Base-by-base conservation (phyloP, 2,797 vertebrate species). In the Sphenodon punctatus region DNA sequence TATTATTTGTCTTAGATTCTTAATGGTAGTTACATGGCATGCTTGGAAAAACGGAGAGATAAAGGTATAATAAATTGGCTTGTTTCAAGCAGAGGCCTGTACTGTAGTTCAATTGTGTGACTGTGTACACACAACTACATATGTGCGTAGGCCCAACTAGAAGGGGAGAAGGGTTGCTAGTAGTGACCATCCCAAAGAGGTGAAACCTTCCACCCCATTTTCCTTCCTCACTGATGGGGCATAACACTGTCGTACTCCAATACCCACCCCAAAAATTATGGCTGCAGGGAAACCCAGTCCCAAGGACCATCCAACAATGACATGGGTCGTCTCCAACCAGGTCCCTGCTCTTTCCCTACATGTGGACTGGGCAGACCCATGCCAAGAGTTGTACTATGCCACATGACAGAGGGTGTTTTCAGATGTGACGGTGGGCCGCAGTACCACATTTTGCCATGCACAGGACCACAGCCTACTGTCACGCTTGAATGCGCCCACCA, bases 1-100 rank as follows among this genome's bases (percentile, higher is more conserved):
- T n/a, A n/a, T n/a, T n/a, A n/a, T n/a, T n/a, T n/a, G n/a, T n/a
- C n/a, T n/a, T n/a, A n/a, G n/a, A n/a, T n/a, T n/a, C n/a, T n/a
- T n/a, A n/a, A n/a, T n/a, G n/a, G n/a, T n/a, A n/a, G n/a, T n/a
- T n/a, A n/a, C n/a, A n/a, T n/a, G n/a, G n/a, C n/a, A 56, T 20
- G 30, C 16, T 72, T 61, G 14, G n/a, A 46, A 48, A 5, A 20
- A n/a, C 16, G 25, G 67, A 3, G 6, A 11, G 0, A 1, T 38
- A 46, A 11, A 11, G 19, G 19, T 19, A n/a, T 55, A 32, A 32
- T 30, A 39, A 58, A 65, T 55, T 1, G 42, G 27, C 53, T 75
- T 38, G 7, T 27, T 53, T 78, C 80, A 63, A 84, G 43, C 30
- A 70, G 13, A 70, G 12, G 23, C 3, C 17, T 27, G 11, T 42